Base-by-base conservation (phyloP, 2,888 invertebrate species). In the Mamestra brassicae region DNA sequence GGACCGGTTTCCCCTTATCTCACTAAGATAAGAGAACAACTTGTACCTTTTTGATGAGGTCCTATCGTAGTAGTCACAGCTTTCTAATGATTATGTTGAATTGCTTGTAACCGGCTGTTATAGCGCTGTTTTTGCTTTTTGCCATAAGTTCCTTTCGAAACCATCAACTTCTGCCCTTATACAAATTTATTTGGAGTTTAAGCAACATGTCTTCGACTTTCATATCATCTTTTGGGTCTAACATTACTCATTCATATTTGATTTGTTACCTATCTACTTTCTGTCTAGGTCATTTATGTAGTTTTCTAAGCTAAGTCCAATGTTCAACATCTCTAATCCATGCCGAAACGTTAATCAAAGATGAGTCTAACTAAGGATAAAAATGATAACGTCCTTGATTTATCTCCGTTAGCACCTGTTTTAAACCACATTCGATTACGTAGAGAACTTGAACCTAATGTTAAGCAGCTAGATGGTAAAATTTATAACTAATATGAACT, bases 1-100 rank as follows among this genome's bases (percentile, higher is more conserved):
- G 52, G 67, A 84, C 81, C 62, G 54, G 83, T 82, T 83, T 78
- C 17, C n/a, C 50, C 65, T 85, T 87, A 85, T 85, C 86, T 77
- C 67, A 54, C 38, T 66, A 13, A 76, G 78, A 85, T 85, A 85
- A 85, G 45, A 62, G 64, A 73, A 67, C 54, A 58, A 71, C 75
- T 68, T 70, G 64, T 74, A 63, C 50, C 71, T 80, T 83, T 63
- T 65, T 65, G 64, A 63, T 62, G 64, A 83, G 79, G 58, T 80
- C 65, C 74, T 80, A 55, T 55, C 58, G 55, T 64, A 54, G 10
- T 47, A 78, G 57, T 62, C 57, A 74, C 15, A 38, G 65, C 54
- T 80, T 74, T 80, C 74, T 66, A 61, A 68, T 58, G 58, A 63
- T 66, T 50, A 62, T 45, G 36, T 57, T 26, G 13, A 26, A 45